Evolutionary conservation across 2,113 vertebrate species (phyloP).

Genomic region (Pholis gunnellus): DNA sequence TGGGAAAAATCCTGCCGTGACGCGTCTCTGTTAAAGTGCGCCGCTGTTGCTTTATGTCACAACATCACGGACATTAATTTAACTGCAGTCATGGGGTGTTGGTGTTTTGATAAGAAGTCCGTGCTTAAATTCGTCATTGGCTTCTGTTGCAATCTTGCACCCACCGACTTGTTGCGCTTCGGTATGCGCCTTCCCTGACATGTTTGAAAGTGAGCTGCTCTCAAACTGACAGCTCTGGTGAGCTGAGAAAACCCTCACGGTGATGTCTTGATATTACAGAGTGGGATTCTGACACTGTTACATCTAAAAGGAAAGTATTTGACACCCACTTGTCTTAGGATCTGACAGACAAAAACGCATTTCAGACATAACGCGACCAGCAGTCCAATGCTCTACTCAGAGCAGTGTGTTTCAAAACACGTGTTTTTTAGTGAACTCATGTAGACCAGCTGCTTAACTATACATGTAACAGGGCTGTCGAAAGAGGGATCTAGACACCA

Average conservation of each 20-base stretch:
- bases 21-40: conserved; percentile 8
- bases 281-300: neutral
- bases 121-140: conserved; percentile 44
- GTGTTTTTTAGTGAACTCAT: neutral
- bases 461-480: neutral
- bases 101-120: conserved; percentile 51
- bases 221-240: conserved; percentile 50
- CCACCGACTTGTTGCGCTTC: conserved; percentile 62
- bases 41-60: conserved; percentile 19
- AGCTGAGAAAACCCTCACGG: conserved; percentile 27
- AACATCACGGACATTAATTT: conserved; percentile 28
- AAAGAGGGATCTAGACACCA: neutral
- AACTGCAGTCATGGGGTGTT: conserved; percentile 61
- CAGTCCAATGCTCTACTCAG: neutral
- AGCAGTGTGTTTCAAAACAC: neutral
- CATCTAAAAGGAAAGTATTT: neutral
- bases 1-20: neutral
- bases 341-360: neutral
- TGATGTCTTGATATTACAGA: conserved; percentile 26
- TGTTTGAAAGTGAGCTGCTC: conserved; percentile 32
- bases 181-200: conserved; percentile 57
- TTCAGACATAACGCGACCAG: too few relatives aligned
- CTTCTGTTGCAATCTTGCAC: conserved; percentile 58
- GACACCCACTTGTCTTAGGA: conserved; percentile 18
- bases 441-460: neutral